Evolutionary conservation across 1,140 invertebrate genomes (phyloP).

Genomic region (Hyles vespertilio): DNA sequence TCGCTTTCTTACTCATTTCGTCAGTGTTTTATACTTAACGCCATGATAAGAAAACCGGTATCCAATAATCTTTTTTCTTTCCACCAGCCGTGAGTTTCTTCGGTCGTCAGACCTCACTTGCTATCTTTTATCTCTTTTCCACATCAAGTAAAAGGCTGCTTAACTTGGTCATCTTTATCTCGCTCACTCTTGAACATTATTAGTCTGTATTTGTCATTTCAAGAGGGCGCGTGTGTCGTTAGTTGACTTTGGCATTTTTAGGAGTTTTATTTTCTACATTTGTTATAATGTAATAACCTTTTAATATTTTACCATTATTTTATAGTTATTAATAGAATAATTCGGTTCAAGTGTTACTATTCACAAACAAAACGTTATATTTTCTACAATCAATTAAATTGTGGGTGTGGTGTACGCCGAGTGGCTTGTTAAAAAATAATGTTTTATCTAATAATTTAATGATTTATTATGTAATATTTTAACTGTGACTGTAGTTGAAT

Average conservation of each 20-base stretch:
- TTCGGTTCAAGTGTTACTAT: neutral
- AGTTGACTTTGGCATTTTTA: conserved; percentile 18
- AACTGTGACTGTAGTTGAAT: conserved; percentile 12
- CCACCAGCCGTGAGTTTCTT: neutral
- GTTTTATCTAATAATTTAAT: conserved; percentile 30
- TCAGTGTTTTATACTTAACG: conserved; percentile 12
- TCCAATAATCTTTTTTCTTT: conserved; percentile 13
- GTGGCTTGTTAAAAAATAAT: conserved; percentile 37
- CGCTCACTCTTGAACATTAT: conserved; percentile 32
- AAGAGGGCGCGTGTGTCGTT: conserved; percentile 35
- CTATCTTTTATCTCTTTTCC: conserved; percentile 32
- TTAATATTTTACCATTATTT: neutral
- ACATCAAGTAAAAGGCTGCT: conserved; percentile 8
- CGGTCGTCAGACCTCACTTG: conserved; percentile 34
- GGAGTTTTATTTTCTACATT: neutral
- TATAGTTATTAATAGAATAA: neutral
- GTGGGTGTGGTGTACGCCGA: conserved; percentile 55
- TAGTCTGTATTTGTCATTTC: conserved; percentile 54
- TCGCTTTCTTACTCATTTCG: neutral
- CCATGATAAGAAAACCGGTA: conserved; percentile 59
- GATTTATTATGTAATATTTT: conserved; percentile 26
- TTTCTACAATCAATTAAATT: conserved; percentile 41
- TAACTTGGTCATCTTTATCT: conserved; percentile 12
- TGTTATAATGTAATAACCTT: neutral
- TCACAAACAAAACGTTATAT: conserved; percentile 1